Conservation (phyloP, 1,140 invertebrate species). For the Pachyrhynchus sulphureomaculatus region DNA sequence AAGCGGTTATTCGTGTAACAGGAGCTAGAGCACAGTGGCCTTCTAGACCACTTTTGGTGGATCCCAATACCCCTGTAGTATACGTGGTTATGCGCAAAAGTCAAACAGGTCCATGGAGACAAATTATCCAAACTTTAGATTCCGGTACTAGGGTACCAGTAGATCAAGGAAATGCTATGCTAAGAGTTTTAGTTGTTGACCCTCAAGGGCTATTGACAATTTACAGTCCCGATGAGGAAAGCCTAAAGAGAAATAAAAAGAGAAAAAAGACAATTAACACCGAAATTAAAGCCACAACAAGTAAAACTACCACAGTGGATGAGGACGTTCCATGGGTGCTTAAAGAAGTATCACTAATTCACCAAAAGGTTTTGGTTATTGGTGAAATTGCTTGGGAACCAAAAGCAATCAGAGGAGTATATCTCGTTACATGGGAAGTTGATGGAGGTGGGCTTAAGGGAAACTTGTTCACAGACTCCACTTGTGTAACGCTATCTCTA, state of each 20-base stretch:
- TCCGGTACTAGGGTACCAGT: conserved; percentile 60
- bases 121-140: conserved; percentile 65
- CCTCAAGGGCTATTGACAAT: conserved; percentile 66
- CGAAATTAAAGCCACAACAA: conserved; percentile 61
- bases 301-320: conserved; percentile 53
- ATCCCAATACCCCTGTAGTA: conserved; percentile 56
- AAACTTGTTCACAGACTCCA: conserved; percentile 78
- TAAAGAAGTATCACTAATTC: conserved; percentile 66
- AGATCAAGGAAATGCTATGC: conserved; percentile 57
- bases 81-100: conserved; percentile 67
- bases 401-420: conserved; percentile 63
- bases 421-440: conserved; percentile 81
- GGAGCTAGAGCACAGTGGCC: conserved; percentile 63
- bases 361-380: conserved; percentile 71
- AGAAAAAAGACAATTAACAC: conserved; percentile 57
- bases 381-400: conserved; percentile 75
- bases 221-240: conserved; percentile 62
- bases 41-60: conserved; percentile 56
- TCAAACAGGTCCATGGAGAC: conserved; percentile 62
- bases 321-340: conserved; percentile 61
- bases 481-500: conserved; percentile 71
- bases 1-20: conserved; percentile 61
- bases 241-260: conserved; percentile 48
- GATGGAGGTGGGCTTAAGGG: conserved; percentile 79
- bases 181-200: conserved; percentile 66